phyloP scores from a whole-genome alignment of 2,797 vertebrate species.

The Tokudaia muenninki region DNA sequence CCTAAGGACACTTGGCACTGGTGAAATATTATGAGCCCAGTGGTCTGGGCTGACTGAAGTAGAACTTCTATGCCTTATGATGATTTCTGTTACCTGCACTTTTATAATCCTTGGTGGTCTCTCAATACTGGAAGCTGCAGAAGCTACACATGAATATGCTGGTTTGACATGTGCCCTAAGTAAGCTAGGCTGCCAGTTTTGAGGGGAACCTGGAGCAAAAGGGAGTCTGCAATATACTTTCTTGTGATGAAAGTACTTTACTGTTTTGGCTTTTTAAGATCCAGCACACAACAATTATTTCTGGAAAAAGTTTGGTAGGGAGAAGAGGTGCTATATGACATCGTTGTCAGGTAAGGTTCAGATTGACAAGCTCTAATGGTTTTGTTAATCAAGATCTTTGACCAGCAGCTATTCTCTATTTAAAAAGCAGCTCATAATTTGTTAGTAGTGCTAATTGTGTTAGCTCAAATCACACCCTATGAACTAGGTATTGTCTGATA shows the following conservation, averaged over 20 bases:
- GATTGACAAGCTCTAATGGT: background rate
- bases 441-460: background rate
- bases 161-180: background rate
- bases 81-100: background rate
- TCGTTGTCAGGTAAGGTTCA: background rate
- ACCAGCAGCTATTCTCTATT: background rate
- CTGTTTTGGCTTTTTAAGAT: background rate
- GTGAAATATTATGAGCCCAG: background rate
- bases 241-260: background rate
- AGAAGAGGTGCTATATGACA: background rate
- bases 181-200: background rate
- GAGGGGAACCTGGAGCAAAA: background rate
- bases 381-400: background rate
- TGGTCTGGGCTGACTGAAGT: background rate
- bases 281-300: background rate
- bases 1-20: background rate
- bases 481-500: background rate
- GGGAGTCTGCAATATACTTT: background rate
- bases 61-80: background rate
- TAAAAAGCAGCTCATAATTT: slow-evolving; percentile 18
- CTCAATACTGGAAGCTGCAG: background rate
- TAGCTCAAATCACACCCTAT: background rate
- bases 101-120: background rate
- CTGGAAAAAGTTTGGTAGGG: background rate
- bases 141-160: background rate